phyloP scores from a whole-genome alignment of 2,888 invertebrate species.

The Sabellastarte sp. region DNA sequence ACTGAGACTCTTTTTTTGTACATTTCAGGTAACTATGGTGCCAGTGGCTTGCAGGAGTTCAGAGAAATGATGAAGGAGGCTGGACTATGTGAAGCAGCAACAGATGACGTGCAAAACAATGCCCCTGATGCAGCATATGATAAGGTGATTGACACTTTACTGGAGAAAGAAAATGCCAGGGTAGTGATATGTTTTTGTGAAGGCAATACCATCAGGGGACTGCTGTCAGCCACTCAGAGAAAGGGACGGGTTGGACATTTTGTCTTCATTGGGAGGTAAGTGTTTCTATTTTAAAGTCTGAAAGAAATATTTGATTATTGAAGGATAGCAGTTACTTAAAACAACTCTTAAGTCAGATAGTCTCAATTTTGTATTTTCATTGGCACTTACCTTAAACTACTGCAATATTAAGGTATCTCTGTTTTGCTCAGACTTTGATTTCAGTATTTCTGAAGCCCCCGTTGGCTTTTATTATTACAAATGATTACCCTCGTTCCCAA shows the following conservation, averaged over 20 bases:
- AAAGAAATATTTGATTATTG: too few relatives aligned
- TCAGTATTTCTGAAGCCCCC: too few relatives aligned
- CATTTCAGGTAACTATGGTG: constrained; percentile 73
- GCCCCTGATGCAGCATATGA: constrained; percentile 64
- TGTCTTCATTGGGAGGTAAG: constrained; percentile 70
- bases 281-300: too few relatives aligned
- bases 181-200: constrained; percentile 80
- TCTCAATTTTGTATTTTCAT: too few relatives aligned
- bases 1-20: not conserved
- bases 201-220: constrained; percentile 70
- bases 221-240: constrained; percentile 67
- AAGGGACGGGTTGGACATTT: constrained; percentile 66
- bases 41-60: constrained; percentile 75
- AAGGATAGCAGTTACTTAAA: too few relatives aligned
- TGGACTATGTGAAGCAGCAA: constrained; percentile 73
- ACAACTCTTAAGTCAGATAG: too few relatives aligned
- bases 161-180: constrained; percentile 63
- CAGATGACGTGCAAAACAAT: constrained; percentile 67
- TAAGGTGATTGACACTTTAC: constrained; percentile 62
- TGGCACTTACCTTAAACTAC: too few relatives aligned
- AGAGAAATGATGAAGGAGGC: constrained; percentile 69
- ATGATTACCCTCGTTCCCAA: too few relatives aligned
- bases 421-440: too few relatives aligned
- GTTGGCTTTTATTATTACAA: too few relatives aligned
- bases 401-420: too few relatives aligned